A percentile compares a stretch with the other conserved stretches of the same genome.
Conservation (phyloP, 2,797 vertebrate species). For the Acanthurus tractus region DNA sequence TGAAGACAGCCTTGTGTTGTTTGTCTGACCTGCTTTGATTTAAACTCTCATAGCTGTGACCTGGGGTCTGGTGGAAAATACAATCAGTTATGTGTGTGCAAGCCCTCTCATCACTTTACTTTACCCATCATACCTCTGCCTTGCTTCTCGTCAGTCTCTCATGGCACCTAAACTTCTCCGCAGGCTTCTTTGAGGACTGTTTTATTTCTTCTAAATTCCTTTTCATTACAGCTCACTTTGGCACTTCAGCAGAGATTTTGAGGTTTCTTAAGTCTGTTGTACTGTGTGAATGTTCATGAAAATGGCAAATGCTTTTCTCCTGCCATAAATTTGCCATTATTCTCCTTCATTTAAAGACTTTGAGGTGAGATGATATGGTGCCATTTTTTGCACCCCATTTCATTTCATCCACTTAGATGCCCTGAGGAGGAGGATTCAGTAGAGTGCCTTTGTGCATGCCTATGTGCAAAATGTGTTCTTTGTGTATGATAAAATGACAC, state of each 20-base stretch:
- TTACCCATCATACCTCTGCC: constrained; percentile 32
- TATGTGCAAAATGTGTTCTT: constrained; percentile 53
- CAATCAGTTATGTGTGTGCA: constrained; percentile 46
- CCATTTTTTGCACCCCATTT: constrained; percentile 84
- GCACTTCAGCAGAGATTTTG: constrained; percentile 31
- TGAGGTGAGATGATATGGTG: constrained; percentile 67
- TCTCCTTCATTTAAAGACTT: constrained; percentile 82
- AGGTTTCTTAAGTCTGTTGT: constrained; percentile 40
- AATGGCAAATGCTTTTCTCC: constrained; percentile 71
- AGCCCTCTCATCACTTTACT: constrained; percentile 23
- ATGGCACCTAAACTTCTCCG: constrained; percentile 32
- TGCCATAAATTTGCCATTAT: constrained; percentile 79
- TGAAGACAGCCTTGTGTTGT: constrained; percentile 65
- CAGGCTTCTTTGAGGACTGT: constrained; percentile 23
- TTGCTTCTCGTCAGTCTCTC: constrained; percentile 24
- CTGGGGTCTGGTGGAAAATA: constrained; percentile 35
- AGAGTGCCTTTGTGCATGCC: constrained; percentile 27
- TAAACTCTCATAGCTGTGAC: constrained; percentile 38
- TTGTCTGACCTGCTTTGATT: constrained; percentile 72
- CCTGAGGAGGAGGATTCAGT: constrained; percentile 63
- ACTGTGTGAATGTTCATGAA: constrained; percentile 38
- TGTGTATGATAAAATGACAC: constrained; percentile 56
- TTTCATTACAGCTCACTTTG: constrained; percentile 50
- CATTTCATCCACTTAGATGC: constrained; percentile 84
- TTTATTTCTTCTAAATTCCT: constrained; percentile 45